These are phyloP conservation scores for Lytechinus pictus DNA, from an alignment of 35 echinoderm and acorn worm genomes.

Conservation along the genomic window DNA sequence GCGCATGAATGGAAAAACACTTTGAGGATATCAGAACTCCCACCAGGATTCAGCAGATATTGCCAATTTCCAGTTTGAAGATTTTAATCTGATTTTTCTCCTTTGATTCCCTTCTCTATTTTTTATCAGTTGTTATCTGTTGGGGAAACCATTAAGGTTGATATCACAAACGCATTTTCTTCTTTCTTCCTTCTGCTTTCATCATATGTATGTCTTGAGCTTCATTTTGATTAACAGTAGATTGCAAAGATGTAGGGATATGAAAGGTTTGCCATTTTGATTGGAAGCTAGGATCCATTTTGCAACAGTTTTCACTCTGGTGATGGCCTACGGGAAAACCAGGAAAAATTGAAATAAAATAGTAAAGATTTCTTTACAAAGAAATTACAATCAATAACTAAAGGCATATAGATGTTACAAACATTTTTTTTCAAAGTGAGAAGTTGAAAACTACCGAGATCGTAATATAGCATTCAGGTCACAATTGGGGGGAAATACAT, in stretches of 20 bases:
- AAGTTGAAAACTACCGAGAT: no score
- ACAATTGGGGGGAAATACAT: no score
- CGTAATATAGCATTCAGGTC: no score
- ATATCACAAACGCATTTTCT: neutral
- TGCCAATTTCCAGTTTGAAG: slow-evolving; percentile 36
- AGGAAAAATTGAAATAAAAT: neutral
- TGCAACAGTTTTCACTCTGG: neutral
- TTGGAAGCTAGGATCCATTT: neutral
- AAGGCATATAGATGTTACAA: no score
- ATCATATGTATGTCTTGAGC: neutral
- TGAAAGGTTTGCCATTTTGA: slow-evolving; percentile 3
- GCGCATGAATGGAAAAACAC: slow-evolving; percentile 45
- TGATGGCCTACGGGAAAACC: neutral
- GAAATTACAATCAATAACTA: no score
- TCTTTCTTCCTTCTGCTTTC: neutral
- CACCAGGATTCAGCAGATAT: slow-evolving; percentile 22
- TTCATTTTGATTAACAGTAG: neutral
- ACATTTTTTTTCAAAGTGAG: no score
- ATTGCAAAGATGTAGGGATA: neutral
- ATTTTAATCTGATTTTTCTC: slow-evolving; percentile 40
- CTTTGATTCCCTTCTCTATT: slow-evolving; percentile 3
- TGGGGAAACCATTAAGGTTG: slow-evolving; percentile 29
- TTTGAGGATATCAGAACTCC: slow-evolving; percentile 12
- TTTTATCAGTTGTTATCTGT: slow-evolving; percentile 25
- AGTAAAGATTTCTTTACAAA: no score